A percentile compares a stretch with the other conserved stretches of the same genome.
Conservation (phyloP, 2,797 vertebrate species). For the Xerus rutilus region DNA sequence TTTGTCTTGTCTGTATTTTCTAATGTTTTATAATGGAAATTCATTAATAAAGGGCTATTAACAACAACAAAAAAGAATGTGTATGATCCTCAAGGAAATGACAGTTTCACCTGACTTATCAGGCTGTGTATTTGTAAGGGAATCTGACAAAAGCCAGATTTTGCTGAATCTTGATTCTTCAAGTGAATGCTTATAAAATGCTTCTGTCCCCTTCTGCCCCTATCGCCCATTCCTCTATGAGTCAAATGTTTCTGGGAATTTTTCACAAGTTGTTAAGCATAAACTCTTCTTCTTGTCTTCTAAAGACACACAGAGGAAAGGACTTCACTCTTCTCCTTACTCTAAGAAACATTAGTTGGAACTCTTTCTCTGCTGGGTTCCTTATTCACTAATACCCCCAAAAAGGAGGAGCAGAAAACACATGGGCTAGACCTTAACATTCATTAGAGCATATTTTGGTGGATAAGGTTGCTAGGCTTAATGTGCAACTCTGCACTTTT, state of each 20-base stretch:
- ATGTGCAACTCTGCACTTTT: neutral
- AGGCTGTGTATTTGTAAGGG: neutral
- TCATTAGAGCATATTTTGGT: neutral
- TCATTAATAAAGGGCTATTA: constrained; percentile 22
- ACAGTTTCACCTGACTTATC: neutral
- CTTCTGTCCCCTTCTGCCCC: neutral
- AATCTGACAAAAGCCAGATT: constrained; percentile 20
- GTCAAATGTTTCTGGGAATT: neutral
- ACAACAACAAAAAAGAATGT: neutral
- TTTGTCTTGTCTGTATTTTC: neutral
- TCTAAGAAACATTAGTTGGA: neutral
- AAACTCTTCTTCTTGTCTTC: neutral
- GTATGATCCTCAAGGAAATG: neutral
- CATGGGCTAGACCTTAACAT: neutral
- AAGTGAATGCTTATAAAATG: neutral
- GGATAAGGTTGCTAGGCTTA: neutral
- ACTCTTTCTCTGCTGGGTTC: neutral
- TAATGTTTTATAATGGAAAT: neutral
- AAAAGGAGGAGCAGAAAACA: neutral
- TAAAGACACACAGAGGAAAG: neutral
- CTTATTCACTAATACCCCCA: neutral
- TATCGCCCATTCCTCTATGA: neutral
- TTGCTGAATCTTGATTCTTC: neutral
- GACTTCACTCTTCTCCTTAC: neutral
- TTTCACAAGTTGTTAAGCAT: neutral